phyloP scores from a whole-genome alignment of 2,113 vertebrate species.

The Macquaria ambigua region DNA sequence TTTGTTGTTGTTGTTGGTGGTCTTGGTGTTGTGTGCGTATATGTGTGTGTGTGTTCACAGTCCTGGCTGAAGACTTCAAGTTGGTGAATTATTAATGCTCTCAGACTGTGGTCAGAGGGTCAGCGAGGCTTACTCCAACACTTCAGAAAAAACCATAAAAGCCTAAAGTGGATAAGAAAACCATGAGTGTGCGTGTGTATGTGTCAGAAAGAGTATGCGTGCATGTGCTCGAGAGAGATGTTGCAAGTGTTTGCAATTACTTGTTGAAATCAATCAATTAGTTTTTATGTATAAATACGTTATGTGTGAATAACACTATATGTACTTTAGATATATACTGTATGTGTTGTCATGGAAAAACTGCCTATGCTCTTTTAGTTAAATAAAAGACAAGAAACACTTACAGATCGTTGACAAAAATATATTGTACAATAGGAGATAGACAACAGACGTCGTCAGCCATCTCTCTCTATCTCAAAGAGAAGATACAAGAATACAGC shows the following conservation, averaged over 20 bases:
- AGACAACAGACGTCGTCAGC: no score
- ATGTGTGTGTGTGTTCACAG: constrained; percentile 30
- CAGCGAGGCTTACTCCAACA: constrained; percentile 33
- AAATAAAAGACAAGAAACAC: no score
- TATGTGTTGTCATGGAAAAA: no score
- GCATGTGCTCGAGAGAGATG: neutral
- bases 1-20: constrained; percentile 2
- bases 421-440: no score
- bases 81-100: constrained; percentile 66
- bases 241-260: neutral
- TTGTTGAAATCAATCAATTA: neutral
- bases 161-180: constrained; percentile 3
- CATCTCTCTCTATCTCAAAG: no score
- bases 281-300: neutral
- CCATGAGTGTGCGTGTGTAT: neutral
- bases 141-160: constrained; percentile 22
- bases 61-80: constrained; percentile 33
- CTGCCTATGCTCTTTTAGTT: no score
- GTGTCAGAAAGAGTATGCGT: neutral
- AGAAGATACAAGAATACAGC: no score
- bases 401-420: no score
- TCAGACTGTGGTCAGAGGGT: constrained; percentile 45
- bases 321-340: neutral
- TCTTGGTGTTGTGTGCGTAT: constrained; percentile 7
- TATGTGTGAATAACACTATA: neutral